phyloP scores from a whole-genome alignment of 35 echinoderm and acorn worm genomes.

The Stichopus chloronotus region DNA sequence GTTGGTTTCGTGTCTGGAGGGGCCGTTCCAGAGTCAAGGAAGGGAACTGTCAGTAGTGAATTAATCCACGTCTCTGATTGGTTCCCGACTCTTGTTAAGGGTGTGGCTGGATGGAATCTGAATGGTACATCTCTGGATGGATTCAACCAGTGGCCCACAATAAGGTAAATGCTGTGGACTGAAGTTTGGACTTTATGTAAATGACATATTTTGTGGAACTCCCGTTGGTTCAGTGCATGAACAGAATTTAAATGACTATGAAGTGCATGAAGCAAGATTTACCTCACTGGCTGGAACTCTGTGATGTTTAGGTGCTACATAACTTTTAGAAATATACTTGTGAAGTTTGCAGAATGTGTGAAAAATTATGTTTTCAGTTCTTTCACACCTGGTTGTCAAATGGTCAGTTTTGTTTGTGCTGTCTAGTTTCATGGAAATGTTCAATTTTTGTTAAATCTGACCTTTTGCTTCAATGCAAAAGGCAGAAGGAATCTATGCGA shows the following conservation, averaged over 20 bases:
- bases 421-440: too few relatives aligned
- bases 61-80: constrained; percentile 94
- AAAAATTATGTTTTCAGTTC: too few relatives aligned
- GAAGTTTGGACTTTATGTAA: neutral
- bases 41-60: constrained; percentile 65
- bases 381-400: too few relatives aligned
- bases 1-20: constrained; percentile 84
- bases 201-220: neutral
- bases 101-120: constrained; percentile 65
- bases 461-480: too few relatives aligned
- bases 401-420: too few relatives aligned
- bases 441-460: too few relatives aligned
- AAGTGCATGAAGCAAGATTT: neutral
- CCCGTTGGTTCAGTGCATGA: neutral
- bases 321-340: too few relatives aligned
- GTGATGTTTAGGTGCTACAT: too few relatives aligned
- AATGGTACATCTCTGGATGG: constrained; percentile 81
- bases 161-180: constrained; percentile 50
- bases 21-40: constrained; percentile 35
- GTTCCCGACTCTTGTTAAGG: constrained; percentile 83
- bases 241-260: neutral
- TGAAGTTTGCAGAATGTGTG: too few relatives aligned
- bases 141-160: constrained; percentile 82
- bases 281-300: too few relatives aligned
- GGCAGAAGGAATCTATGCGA: too few relatives aligned